Evolutionary conservation across 2,888 invertebrate species (phyloP).

Genomic region (Melolontha melolontha): DNA sequence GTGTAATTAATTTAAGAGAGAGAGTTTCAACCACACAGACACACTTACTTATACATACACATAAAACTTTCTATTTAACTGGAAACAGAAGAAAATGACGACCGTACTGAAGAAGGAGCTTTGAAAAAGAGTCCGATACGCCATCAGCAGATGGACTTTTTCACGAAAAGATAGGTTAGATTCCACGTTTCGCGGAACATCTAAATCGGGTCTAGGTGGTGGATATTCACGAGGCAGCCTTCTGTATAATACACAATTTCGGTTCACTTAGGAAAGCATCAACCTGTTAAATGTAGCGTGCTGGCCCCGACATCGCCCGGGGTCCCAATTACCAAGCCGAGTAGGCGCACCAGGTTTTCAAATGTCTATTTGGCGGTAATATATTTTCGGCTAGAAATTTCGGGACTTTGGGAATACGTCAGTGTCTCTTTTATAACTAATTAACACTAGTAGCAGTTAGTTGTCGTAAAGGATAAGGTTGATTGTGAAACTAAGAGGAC

Average conservation of each 20-base stretch:
- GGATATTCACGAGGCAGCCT: constrained; percentile 39
- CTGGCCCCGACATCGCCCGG: constrained; percentile 45
- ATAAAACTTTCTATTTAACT: background rate
- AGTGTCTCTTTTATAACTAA: constrained; percentile 19
- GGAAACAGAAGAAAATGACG: too few relatives aligned
- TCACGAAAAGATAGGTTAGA: background rate
- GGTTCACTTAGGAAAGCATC: constrained; percentile 54
- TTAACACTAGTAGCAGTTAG: background rate
- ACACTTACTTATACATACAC: background rate
- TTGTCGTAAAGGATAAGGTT: too few relatives aligned
- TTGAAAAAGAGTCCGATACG: too few relatives aligned
- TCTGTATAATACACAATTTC: constrained; percentile 54
- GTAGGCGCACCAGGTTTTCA: constrained; percentile 15
- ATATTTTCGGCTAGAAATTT: background rate
- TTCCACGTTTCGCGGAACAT: constrained; percentile 8
- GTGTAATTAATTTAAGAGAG: constrained; percentile 18
- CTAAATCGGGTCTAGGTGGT: background rate
- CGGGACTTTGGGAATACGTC: constrained; percentile 15
- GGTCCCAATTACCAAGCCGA: constrained; percentile 49
- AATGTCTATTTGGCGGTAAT: constrained; percentile 9
- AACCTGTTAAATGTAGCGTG: constrained; percentile 56
- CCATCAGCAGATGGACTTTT: too few relatives aligned
- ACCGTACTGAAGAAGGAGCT: too few relatives aligned
- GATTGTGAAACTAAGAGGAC: too few relatives aligned
- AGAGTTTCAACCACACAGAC: background rate